Evolutionary conservation across 2,797 vertebrate genomes (phyloP), one percentile per base, ranked within the genome.

Genomic region (Phoebastria nigripes): DNA sequence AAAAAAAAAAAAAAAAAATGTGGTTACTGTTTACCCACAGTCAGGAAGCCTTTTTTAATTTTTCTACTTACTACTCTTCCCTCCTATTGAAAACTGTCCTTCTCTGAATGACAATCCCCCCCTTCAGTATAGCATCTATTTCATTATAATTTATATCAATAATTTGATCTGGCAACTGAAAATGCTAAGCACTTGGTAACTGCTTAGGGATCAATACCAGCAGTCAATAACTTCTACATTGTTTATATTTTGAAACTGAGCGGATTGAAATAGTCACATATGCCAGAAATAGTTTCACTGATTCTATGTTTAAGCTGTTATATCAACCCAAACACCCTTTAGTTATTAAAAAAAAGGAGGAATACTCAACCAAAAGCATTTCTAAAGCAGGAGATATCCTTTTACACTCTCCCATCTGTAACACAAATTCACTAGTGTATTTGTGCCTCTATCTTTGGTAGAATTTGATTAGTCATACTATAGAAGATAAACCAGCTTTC

Each of bases 1-100:
- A 78, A 86, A 58, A 56, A 96, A 72, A 83, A 62, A 35, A 39
- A 96, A 96, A 97, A 97, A 97, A 97, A 98, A 97, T 89, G 98
- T 98, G 98, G 97, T 98, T 98, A 98, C 98, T 98, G 98, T 98
- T 98, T 98, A 98, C 97, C 97, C 98, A 98, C 98, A 98, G 97
- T 97, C 98, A 98, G 98, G 97, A 98, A 98, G 96, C 97, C 97
- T 98, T 97, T 98, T 97, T 96, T 95, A 97, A 96, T 95, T 95
- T 93, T 94, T 94, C 95, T 96, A 5, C 97, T 96, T 96, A 25
- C 86, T 91, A 35, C 49, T 93, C 87, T 97, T 96, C 54, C 71
- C 63, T 92, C 80, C 79, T 94, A 72, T 94, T 73, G 85, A 81
- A 94, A 91, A 63, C 51, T 87, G 74, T 58, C 61, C 92, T 94